Conservation (phyloP, 2,888 invertebrate genomes). For the Cantharis rufa region DNA sequence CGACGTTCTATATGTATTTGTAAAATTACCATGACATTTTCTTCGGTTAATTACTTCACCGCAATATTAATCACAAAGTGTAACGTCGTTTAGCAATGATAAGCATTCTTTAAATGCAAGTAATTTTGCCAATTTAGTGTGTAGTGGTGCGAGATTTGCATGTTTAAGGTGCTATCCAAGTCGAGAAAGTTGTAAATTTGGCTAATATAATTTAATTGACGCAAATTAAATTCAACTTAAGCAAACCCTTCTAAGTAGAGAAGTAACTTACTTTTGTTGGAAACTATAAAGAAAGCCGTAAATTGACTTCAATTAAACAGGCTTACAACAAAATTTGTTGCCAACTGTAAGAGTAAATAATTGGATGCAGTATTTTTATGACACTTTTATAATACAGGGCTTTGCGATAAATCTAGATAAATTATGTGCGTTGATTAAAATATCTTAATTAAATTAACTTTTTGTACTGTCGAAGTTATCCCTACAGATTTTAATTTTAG, state of each 20-base stretch:
- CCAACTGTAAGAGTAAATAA: background rate
- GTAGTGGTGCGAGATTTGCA: background rate
- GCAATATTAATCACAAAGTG: background rate
- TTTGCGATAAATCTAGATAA: background rate
- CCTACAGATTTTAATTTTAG: no score
- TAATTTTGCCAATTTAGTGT: background rate
- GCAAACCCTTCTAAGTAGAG: background rate
- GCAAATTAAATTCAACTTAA: background rate
- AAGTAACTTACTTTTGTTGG: background rate
- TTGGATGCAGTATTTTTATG: background rate
- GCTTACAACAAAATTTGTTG: background rate
- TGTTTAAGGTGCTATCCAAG: background rate
- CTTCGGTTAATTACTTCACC: background rate
- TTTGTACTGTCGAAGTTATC: background rate
- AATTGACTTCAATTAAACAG: background rate
- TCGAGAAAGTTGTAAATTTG: background rate
- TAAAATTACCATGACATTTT: background rate
- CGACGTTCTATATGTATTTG: background rate
- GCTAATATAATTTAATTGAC: background rate
- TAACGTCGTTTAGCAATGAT: background rate
- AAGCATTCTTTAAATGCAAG: background rate
- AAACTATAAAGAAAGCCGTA: background rate
- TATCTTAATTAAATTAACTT: background rate
- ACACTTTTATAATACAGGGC: background rate
- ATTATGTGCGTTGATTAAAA: background rate